A percentile compares a stretch with the other conserved stretches of the same genome.
Evolutionary conservation across 64 coral and sea anemone genomes (phyloP).

Genomic region (Orbicella faveolata): DNA sequence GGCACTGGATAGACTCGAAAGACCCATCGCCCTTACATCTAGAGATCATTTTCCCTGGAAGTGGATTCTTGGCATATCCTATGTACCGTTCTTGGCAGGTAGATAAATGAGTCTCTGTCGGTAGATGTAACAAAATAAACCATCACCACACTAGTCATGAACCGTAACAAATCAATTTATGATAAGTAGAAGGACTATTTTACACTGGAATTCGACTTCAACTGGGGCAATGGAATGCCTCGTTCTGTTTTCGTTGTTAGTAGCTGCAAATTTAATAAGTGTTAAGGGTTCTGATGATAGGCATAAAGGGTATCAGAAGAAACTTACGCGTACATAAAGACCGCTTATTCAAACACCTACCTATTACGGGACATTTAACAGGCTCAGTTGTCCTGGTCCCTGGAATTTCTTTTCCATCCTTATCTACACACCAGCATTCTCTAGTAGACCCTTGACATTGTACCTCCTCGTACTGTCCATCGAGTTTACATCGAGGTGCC

Average conservation of each 20-base stretch:
- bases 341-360: not conserved
- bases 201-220: too few species aligned
- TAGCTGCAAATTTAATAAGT: too few species aligned
- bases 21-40: constrained; percentile 29
- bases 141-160: too few species aligned
- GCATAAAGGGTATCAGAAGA: too few species aligned
- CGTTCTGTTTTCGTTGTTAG: too few species aligned
- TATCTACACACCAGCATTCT: constrained; percentile 82
- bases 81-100: constrained; percentile 40
- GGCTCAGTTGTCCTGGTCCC: constrained; percentile 49
- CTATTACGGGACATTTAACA: constrained; percentile 52
- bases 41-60: constrained; percentile 13
- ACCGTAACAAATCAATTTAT: too few species aligned
- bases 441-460: constrained; percentile 60
- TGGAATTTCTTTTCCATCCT: constrained; percentile 55
- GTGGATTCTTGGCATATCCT: constrained; percentile 18
- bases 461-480: constrained; percentile 84
- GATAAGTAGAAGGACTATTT: too few species aligned
- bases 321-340: not conserved
- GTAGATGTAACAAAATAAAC: not conserved
- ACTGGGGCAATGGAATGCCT: too few species aligned
- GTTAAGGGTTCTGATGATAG: too few species aligned
- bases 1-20: constrained; percentile 52
- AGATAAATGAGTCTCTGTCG: constrained; percentile 6
- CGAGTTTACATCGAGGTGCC: constrained; percentile 66